Percentiles rank a stretch among this genome's conserved stretches.
These are phyloP conservation scores for Hirtodrosophila alboralis DNA, from an alignment of 2,888 invertebrate genomes.

Conservation along the genomic window DNA sequence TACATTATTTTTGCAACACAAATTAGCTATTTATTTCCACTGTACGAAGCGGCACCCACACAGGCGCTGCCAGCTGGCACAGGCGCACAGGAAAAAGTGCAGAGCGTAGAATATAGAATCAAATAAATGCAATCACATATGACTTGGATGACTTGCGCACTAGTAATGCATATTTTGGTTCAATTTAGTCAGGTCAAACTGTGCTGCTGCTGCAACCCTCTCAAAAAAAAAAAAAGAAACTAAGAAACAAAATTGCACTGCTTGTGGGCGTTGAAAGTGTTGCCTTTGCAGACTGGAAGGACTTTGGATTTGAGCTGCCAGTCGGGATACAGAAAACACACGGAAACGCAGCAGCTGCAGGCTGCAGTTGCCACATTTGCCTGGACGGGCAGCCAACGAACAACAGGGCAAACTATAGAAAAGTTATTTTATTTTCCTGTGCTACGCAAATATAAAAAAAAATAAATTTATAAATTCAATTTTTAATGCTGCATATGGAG, in stretches of 20 bases:
- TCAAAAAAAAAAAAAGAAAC: conserved; percentile 1
- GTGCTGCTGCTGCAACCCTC: conserved; percentile 53
- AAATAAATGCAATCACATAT: conserved; percentile 1
- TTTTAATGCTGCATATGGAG: conserved; percentile 38
- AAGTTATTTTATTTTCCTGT: too few species aligned
- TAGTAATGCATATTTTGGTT: conserved; percentile 6
- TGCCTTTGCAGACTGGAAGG: conserved; percentile 68
- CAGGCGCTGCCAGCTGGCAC: conserved; percentile 62
- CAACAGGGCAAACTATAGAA: too few species aligned
- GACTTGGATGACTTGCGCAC: conserved; percentile 53
- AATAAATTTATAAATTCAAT: too few species aligned
- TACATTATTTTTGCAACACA: too few species aligned
- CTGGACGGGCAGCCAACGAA: conserved; percentile 10
- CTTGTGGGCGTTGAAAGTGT: conserved; percentile 38
- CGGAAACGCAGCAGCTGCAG: conserved; percentile 31
- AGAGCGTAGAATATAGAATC: neutral
- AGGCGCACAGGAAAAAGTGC: conserved; percentile 50
- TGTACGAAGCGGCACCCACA: conserved; percentile 51
- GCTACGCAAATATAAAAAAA: too few species aligned
- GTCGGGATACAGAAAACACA: conserved; percentile 41
- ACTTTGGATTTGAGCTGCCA: conserved; percentile 31
- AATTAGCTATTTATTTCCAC: too few species aligned
- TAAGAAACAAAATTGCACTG: conserved; percentile 28
- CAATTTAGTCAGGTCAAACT: conserved; percentile 30
- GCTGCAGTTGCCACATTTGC: conserved; percentile 23